Percentiles rank a stretch among this genome's conserved stretches.
These are phyloP conservation scores for Apus apus DNA, from an alignment of 2,113 vertebrate species.

Conservation along the genomic window DNA sequence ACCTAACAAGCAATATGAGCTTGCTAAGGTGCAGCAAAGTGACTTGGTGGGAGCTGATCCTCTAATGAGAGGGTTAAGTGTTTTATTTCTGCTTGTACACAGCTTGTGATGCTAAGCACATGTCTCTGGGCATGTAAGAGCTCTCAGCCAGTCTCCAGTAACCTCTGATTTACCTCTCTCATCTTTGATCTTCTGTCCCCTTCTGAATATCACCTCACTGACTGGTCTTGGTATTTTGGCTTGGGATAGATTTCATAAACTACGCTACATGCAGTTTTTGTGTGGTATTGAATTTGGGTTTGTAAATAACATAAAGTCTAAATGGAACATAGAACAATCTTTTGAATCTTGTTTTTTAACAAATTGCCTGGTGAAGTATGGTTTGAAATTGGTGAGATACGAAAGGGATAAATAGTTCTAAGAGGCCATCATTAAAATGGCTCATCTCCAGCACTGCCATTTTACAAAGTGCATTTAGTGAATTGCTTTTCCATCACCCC, in stretches of 20 bases:
- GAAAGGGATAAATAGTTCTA: not conserved
- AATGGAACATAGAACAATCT: not conserved
- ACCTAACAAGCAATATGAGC: not conserved
- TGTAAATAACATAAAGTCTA: not conserved
- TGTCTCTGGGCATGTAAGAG: not conserved
- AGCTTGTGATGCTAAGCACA: not conserved
- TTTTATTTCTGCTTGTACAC: conserved; percentile 50
- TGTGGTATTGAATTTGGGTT: not conserved
- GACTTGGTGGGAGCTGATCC: conserved; percentile 7
- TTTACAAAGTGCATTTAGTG: not conserved
- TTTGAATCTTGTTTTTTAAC: not conserved
- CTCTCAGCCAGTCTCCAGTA: not conserved
- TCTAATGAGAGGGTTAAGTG: conserved; percentile 49
- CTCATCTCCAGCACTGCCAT: not conserved
- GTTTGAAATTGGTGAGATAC: not conserved
- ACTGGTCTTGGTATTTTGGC: not conserved
- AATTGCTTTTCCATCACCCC: too few species aligned
- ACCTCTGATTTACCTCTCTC: not conserved
- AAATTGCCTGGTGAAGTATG: not conserved
- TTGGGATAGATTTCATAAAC: not conserved
- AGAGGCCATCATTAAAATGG: not conserved
- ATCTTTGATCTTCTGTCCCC: not conserved
- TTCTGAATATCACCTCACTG: not conserved
- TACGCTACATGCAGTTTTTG: not conserved
- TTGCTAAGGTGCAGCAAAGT: not conserved